phyloP scores from a whole-genome alignment of 2,113 vertebrate genomes.

The Ondatra zibethicus region DNA sequence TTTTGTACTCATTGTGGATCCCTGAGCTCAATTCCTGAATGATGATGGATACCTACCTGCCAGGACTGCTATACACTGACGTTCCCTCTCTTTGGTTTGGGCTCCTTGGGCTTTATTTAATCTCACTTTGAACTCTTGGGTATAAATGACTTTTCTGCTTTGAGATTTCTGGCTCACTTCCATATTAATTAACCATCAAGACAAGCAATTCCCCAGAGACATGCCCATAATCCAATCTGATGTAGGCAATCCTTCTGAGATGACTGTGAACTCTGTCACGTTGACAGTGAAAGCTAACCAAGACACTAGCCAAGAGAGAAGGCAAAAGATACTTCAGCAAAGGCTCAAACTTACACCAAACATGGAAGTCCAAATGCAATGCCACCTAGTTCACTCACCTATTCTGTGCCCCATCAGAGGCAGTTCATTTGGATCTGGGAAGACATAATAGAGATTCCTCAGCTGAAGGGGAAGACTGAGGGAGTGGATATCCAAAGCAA shows the following conservation, averaged over 20 bases:
- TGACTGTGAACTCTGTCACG: not conserved
- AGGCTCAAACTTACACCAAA: not conserved
- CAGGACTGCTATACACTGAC: not conserved
- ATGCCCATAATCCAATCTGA: not conserved
- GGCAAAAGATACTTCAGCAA: not conserved
- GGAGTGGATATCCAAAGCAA: not conserved
- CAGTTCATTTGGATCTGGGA: not conserved
- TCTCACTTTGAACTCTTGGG: not conserved
- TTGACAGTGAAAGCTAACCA: not conserved
- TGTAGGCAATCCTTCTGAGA: not conserved
- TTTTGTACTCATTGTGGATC: not conserved
- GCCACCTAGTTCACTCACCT: not conserved
- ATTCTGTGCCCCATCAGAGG: not conserved
- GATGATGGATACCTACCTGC: not conserved
- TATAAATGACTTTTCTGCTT: not conserved
- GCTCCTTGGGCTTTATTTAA: not conserved
- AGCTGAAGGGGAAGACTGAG: not conserved
- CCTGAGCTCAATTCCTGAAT: not conserved
- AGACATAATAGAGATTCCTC: not conserved
- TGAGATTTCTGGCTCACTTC: not conserved
- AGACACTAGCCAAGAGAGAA: conserved; percentile 4
- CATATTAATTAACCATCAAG: not conserved
- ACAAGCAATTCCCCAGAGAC: not conserved
- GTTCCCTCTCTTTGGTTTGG: not conserved
- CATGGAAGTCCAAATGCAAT: not conserved